These are phyloP conservation scores for Acropora yongei DNA, from an alignment of 64 coral and sea anemone species.

Conservation along the genomic window DNA sequence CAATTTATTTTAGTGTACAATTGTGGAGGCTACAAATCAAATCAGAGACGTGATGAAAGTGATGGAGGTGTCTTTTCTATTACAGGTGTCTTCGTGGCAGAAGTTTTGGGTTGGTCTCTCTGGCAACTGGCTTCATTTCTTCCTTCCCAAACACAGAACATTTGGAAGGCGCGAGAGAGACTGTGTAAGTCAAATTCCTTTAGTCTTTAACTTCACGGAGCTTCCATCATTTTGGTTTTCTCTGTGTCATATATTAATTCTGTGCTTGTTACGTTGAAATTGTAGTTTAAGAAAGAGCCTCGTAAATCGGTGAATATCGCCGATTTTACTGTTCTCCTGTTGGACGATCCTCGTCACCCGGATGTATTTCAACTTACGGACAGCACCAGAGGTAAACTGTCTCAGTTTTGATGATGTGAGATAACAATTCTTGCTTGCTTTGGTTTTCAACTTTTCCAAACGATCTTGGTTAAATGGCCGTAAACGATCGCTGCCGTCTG, in stretches of 20 bases:
- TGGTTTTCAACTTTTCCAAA: too few relatives aligned
- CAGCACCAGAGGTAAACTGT: constrained; percentile 18
- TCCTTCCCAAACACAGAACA: constrained; percentile 81
- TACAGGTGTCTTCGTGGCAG: constrained; percentile 92
- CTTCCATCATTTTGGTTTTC: background rate
- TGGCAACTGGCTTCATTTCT: constrained; percentile 77
- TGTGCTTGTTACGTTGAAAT: background rate
- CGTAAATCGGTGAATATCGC: constrained; percentile 55
- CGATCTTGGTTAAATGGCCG: too few relatives aligned
- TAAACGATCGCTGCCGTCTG: too few relatives aligned
- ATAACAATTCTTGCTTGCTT: too few relatives aligned
- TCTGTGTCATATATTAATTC: background rate
- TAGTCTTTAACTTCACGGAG: too few relatives aligned
- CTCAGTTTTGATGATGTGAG: too few relatives aligned
- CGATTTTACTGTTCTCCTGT: constrained; percentile 27
- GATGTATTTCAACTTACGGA: constrained; percentile 68
- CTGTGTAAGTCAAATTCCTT: constrained; percentile 35
- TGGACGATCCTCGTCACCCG: constrained; percentile 54
- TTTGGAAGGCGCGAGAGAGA: constrained; percentile 72
- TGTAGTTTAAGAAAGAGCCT: constrained; percentile 56
- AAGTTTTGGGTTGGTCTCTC: constrained; percentile 91
- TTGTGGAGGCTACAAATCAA: too few relatives aligned
- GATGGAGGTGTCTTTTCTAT: background rate
- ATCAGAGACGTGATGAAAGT: too few relatives aligned
- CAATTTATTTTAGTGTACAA: too few relatives aligned